Base-by-base conservation (phyloP, 2,113 vertebrate genomes). In the Saguinus midas region DNA sequence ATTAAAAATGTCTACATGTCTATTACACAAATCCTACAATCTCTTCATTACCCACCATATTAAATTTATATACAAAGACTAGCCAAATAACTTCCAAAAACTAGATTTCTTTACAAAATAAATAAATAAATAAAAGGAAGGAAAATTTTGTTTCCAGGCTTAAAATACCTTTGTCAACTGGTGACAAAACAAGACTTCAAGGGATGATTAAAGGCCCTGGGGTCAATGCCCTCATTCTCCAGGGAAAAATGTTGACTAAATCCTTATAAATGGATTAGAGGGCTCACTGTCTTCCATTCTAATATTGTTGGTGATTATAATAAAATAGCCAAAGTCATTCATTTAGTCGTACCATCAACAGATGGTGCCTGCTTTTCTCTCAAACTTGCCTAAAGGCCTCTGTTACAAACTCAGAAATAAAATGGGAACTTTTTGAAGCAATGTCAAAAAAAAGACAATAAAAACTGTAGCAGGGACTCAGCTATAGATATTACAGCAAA, bases 141-240 rank as follows among this genome's bases (percentile, higher is more conserved):
- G 45, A 73, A 86, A 35, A 45, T 78, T 97, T 92, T 57, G 75
- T 75, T 94, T 95, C 79, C 86, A 85, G 75, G 58, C 43, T 85
- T 91, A 75, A 96, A 95, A 92, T 55, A 58, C 21, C 61, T 40
- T 82, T 85, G 40, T 82, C 82, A 85, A n/a, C 20, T 89, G 61
- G 21, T 40, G 50, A 97, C 64, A 84, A 78, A 87, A 68, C 52
- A 55, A 50, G 40, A 66, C 58, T 72, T 76, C 58, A 73, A 12
- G 21, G n/a, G 35, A 70, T 75, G 37, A 86, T 58, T 61, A 52
- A 75, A 90, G 68, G n/a, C 40, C 40, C 43, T 20, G 2, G 5
- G 76, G 27, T 91, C 25, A 57, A 25, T 16, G 48, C 32, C 70
- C 18, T 93, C 70, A 5, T 27, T 45, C 16, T 21, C 16, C 52